Conservation (phyloP, 2,797 vertebrate species). For the Dromococcyx pavoninus region DNA sequence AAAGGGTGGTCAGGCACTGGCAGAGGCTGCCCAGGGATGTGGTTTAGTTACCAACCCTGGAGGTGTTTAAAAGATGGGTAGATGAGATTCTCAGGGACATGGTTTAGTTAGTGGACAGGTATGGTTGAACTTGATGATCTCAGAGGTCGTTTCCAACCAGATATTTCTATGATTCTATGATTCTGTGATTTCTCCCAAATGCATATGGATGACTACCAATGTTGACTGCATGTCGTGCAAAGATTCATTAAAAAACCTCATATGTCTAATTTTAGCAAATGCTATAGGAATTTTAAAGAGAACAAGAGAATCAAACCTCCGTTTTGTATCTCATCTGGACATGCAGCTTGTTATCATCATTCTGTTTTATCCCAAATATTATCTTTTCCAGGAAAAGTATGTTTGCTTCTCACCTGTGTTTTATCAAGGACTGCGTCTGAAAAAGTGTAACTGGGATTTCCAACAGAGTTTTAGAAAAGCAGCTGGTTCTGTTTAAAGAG, state of each 20-base stretch:
- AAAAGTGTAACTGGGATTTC: not conserved
- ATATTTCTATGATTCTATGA: no score
- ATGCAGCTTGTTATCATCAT: not conserved
- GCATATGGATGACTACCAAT: not conserved
- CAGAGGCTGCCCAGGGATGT: no score
- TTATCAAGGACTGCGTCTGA: not conserved
- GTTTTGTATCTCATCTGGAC: not conserved
- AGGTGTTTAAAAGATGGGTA: no score
- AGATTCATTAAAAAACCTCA: not conserved
- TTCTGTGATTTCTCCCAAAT: not conserved
- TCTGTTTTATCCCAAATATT: not conserved
- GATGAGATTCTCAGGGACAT: no score
- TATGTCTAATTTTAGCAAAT: not conserved
- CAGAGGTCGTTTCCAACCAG: no score
- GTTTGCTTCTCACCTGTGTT: not conserved
- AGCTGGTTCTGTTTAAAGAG: not conserved
- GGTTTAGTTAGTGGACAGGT: no score
- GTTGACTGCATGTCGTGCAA: accelerated
- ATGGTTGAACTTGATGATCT: no score
- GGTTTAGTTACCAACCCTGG: no score
- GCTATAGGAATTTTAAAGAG: not conserved
- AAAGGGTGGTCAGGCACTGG: no score
- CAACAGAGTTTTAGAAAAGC: not conserved
- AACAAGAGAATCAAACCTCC: not conserved
- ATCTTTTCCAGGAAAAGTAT: not conserved